Percentiles rank a stretch among this genome's conserved stretches.
phyloP scores from a whole-genome alignment of 2,797 vertebrate genomes.

The Huso huso region DNA sequence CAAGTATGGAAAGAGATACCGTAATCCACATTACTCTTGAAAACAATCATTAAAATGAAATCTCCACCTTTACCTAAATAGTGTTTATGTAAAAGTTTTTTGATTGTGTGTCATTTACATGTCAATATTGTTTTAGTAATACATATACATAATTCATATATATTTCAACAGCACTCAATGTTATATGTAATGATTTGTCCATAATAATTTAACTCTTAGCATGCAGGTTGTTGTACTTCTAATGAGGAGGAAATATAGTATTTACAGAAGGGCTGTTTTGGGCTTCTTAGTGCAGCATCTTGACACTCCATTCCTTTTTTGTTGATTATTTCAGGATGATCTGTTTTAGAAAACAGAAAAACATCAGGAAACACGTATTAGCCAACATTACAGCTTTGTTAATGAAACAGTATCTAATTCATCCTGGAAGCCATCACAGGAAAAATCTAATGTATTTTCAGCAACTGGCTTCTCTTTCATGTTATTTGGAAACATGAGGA shows the following conservation, averaged over 20 bases:
- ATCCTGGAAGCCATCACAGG: neutral
- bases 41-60: slow-evolving; percentile 30
- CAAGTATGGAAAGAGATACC: slow-evolving; percentile 19
- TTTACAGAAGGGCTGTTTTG: slow-evolving; percentile 94
- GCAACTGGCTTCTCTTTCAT: neutral
- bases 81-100: slow-evolving; percentile 31
- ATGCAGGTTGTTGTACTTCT: slow-evolving; percentile 98
- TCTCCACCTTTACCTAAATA: slow-evolving; percentile 32
- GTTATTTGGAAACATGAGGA: slow-evolving; percentile 3
- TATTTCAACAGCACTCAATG: slow-evolving; percentile 62
- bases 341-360: slow-evolving; percentile 63
- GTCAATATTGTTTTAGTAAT: slow-evolving; percentile 32
- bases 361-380: slow-evolving; percentile 29
- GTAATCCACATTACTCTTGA: slow-evolving; percentile 25
- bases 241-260: slow-evolving; percentile 88
- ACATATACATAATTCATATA: slow-evolving; percentile 39
- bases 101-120: slow-evolving; percentile 32
- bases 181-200: slow-evolving; percentile 48
- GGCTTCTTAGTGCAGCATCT: slow-evolving; percentile 75
- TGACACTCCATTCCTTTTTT: slow-evolving; percentile 75
- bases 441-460: neutral
- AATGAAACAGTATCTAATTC: neutral
- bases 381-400: slow-evolving; percentile 14
- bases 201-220: slow-evolving; percentile 71
- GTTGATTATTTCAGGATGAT: slow-evolving; percentile 96